Evolutionary conservation across 2,888 invertebrate species (phyloP), one percentile per base, ranked within the genome.

Genomic region (Busseola fusca): DNA sequence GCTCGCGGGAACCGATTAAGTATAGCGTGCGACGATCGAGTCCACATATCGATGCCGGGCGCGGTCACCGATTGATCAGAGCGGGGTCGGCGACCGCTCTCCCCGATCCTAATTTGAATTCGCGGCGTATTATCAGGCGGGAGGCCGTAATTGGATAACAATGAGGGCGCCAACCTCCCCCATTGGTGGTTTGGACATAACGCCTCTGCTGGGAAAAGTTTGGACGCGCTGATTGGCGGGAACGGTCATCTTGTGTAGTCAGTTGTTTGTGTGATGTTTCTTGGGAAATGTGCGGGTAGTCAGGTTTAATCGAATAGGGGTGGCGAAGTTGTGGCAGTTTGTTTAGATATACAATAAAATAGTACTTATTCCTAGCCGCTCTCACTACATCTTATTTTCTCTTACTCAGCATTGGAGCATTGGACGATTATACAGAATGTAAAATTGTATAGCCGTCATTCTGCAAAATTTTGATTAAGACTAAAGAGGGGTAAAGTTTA

Each of bases 71-170:
- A 92, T 93, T 93, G 93, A 94, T 93, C 93, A 93, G 89, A 81
- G 84, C 89, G 92, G 92, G 95, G 94, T 95, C 95, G 91, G 85
- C 92, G 95, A 93, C 95, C 94, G 92, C 92, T 93, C 94, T 93
- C 95, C 94, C 93, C 87, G 91, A 87, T 90, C 93, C 94, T 94
- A 94, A 95, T 95, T 95, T 94, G 93, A 95, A 95, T 95, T 95
- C 94, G 94, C 95, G 92, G 93, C 93, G 92, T 91, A 94, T 95
- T 94, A 94, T 93, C 94, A 92, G 92, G 93, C 94, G 93, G 94
- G 94, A 93, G 92, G 91, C 88, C 92, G 92, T 95, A 95, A 95
- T 95, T 95, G 95, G 95, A 95, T 95, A 95, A 95, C 95, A 94
- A 95, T 94, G 93, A 91, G 93, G 94, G 94, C 91, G 91, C 90